Conservation (phyloP, 2,888 invertebrate species). For the Stenichneumon culpator region DNA sequence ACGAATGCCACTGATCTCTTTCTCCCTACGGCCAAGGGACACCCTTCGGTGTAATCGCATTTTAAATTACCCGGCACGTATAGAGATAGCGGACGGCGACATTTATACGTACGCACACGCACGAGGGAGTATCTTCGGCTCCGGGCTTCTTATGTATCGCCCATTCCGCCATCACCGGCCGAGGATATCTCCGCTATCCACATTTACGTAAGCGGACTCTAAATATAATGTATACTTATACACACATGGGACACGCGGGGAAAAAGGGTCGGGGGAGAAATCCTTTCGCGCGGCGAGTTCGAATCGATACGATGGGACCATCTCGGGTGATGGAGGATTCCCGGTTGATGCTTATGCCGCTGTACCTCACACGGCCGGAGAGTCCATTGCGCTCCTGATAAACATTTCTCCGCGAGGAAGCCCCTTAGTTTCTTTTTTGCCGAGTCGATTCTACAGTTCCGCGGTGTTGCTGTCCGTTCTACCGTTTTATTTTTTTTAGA, state of each 20-base stretch:
- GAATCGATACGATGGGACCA: slow-evolving; percentile 62
- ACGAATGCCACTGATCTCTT: slow-evolving; percentile 76
- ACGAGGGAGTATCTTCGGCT: slow-evolving; percentile 25
- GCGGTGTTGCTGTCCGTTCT: not conserved
- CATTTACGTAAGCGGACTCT: slow-evolving; percentile 68
- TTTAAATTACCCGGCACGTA: slow-evolving; percentile 80
- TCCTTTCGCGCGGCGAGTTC: slow-evolving; percentile 48
- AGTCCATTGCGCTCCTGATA: not conserved
- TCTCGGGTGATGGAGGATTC: slow-evolving; percentile 29
- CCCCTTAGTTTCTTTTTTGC: not conserved
- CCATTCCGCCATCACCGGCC: slow-evolving; percentile 51
- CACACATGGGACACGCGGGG: slow-evolving; percentile 38
- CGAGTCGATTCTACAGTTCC: not conserved
- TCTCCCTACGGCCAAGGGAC: slow-evolving; percentile 70
- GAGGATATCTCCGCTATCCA: slow-evolving; percentile 63
- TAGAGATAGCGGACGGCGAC: slow-evolving; percentile 62
- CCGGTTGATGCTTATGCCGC: slow-evolving; percentile 14
- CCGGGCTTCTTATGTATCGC: slow-evolving; percentile 29
- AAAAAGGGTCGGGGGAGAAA: slow-evolving; percentile 37
- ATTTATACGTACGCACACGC: slow-evolving; percentile 47
- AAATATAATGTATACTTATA: slow-evolving; percentile 63
- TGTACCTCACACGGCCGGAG: not conserved
- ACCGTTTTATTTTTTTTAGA: not conserved
- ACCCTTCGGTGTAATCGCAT: slow-evolving; percentile 81
- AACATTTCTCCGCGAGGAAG: not conserved